A percentile compares a stretch with the other conserved stretches of the same genome.
phyloP scores from a whole-genome alignment of 2,113 vertebrate species.

The Falco punctatus region DNA sequence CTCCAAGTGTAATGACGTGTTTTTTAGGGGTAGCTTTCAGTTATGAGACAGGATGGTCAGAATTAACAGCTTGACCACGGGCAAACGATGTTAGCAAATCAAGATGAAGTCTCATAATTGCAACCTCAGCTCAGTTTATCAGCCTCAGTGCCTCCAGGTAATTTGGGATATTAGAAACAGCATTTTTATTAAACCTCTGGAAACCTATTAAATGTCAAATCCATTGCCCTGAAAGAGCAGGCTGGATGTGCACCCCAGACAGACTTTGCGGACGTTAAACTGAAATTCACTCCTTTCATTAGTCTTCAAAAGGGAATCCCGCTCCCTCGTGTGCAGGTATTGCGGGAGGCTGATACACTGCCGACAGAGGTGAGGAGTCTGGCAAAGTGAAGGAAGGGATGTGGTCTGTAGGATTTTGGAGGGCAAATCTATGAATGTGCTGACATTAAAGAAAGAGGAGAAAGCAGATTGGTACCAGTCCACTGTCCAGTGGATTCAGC shows the following conservation, averaged over 20 bases:
- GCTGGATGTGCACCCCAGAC: neutral
- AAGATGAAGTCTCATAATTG: neutral
- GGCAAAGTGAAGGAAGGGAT: neutral
- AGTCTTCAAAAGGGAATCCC: neutral
- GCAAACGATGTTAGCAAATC: slow-evolving; percentile 1
- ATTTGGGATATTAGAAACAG: slow-evolving; percentile 50
- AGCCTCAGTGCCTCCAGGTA: neutral
- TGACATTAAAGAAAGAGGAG: neutral
- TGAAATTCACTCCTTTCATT: neutral
- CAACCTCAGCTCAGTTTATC: neutral
- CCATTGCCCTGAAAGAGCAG: neutral
- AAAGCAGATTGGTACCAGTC: neutral
- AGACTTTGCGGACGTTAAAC: neutral
- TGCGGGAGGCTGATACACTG: neutral
- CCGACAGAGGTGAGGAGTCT: neutral
- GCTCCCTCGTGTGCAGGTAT: neutral
- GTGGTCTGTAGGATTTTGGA: neutral
- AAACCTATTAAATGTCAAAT: neutral
- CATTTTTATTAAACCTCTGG: slow-evolving; percentile 40
- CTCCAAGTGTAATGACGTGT: neutral
- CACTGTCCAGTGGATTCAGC: neutral
- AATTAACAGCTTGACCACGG: slow-evolving; percentile 12
- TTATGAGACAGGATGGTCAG: neutral
- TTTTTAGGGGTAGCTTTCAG: neutral
- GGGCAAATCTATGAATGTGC: neutral